Evolutionary conservation across 2,888 invertebrate species (phyloP).

Genomic region (Pheosia tremula): DNA sequence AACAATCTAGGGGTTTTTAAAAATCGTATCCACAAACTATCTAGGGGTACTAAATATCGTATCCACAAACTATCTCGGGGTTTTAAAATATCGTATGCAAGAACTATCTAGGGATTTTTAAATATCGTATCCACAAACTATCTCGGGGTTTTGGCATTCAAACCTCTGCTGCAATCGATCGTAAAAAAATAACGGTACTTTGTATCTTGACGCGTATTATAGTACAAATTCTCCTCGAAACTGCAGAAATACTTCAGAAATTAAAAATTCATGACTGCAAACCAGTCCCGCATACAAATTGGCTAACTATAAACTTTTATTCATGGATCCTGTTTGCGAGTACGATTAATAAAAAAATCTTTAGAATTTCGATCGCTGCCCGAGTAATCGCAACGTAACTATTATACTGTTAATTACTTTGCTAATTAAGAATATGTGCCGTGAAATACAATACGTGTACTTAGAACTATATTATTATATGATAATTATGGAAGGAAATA

Average conservation of each 20-base stretch:
- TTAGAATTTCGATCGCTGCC: constrained; percentile 22
- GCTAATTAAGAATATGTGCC: background rate
- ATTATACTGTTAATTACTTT: background rate
- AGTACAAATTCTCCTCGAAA: constrained; percentile 8
- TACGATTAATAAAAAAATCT: constrained; percentile 17
- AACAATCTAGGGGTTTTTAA: too few relatives aligned
- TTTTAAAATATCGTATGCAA: too few relatives aligned
- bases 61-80: too few relatives aligned
- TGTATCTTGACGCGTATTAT: background rate
- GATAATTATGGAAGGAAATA: background rate
- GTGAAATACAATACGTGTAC: background rate
- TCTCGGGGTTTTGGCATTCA: background rate
- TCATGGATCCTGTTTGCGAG: constrained; percentile 23
- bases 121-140: background rate
- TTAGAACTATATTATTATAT: background rate
- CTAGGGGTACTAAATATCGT: too few relatives aligned
- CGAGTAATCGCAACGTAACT: background rate
- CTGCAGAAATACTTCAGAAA: constrained; percentile 14
- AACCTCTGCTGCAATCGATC: background rate
- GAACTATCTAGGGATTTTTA: too few relatives aligned
- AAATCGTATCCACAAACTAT: too few relatives aligned
- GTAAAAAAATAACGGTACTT: background rate
- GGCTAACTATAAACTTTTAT: constrained; percentile 17
- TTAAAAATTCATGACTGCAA: constrained; percentile 34
- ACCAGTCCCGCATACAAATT: constrained; percentile 30